Percentiles rank a stretch among this genome's conserved stretches.
Conservation (phyloP, 2,888 invertebrate genomes). For the Piscicola geometra region DNA sequence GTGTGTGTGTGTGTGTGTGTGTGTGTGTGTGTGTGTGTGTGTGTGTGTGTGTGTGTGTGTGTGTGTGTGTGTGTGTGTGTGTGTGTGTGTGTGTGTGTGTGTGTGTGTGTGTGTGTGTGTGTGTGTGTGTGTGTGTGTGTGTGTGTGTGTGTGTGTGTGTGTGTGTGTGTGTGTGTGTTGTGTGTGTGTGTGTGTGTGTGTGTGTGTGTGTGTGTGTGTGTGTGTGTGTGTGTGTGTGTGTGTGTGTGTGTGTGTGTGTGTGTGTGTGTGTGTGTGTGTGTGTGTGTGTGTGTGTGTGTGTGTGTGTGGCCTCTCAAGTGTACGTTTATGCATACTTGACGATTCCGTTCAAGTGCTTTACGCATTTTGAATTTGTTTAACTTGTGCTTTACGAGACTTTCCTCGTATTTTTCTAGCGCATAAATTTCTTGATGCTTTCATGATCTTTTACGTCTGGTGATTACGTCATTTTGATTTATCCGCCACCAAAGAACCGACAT, state of each 20-base stretch:
- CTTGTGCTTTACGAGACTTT: too few species aligned
- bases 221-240: conserved; percentile 14
- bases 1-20: conserved; percentile 23
- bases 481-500: too few species aligned
- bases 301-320: too few species aligned
- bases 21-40: conserved; percentile 16
- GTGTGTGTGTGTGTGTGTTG: conserved; percentile 15
- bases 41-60: conserved; percentile 23
- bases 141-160: conserved; percentile 23
- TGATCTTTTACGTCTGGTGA: too few species aligned
- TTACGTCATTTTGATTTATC: too few species aligned
- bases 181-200: conserved; percentile 13
- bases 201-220: conserved; percentile 15
- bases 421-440: too few species aligned
- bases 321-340: too few species aligned
- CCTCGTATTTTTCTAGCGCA: too few species aligned
- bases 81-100: conserved; percentile 18
- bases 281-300: conserved; percentile 25
- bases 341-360: too few species aligned
- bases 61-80: conserved; percentile 20
- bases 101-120: conserved; percentile 11
- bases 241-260: conserved; percentile 9
- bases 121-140: conserved; percentile 20
- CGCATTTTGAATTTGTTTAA: too few species aligned
- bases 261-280: conserved; percentile 23